Conservation (phyloP, 1,140 invertebrate genomes). For the Druon quercuslanigerum region DNA sequence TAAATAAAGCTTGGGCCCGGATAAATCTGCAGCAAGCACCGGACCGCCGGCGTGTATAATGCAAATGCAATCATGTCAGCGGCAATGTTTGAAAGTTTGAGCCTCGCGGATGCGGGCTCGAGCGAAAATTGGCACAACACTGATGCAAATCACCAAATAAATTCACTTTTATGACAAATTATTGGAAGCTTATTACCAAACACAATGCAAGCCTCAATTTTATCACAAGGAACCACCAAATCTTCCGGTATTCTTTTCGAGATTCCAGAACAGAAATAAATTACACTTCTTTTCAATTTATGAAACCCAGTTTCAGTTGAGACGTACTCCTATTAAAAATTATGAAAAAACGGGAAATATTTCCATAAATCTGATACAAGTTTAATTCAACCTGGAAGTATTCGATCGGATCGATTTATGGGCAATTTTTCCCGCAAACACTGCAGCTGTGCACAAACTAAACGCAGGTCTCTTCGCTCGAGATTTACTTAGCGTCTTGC, state of each 20-base stretch:
- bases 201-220: not conserved
- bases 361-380: no score
- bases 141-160: constrained; percentile 24
- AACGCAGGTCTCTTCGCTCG: not conserved
- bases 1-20: constrained; percentile 67
- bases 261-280: no score
- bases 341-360: no score
- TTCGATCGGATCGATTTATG: not conserved
- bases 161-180: constrained; percentile 27
- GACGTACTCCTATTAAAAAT: no score
- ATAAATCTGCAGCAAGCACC: constrained; percentile 62
- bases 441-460: not conserved
- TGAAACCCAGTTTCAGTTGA: no score
- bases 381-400: not conserved
- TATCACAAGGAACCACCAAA: not conserved
- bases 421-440: not conserved
- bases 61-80: constrained; percentile 71
- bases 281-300: not conserved
- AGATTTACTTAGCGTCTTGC: not conserved
- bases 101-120: not conserved
- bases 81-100: constrained; percentile 34
- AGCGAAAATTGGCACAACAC: constrained; percentile 22
- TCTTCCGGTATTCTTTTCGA: not conserved
- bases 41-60: constrained; percentile 67
- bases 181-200: not conserved